Evolutionary conservation across 2,113 vertebrate genomes (phyloP).

Genomic region (Platysternon megacephalum): DNA sequence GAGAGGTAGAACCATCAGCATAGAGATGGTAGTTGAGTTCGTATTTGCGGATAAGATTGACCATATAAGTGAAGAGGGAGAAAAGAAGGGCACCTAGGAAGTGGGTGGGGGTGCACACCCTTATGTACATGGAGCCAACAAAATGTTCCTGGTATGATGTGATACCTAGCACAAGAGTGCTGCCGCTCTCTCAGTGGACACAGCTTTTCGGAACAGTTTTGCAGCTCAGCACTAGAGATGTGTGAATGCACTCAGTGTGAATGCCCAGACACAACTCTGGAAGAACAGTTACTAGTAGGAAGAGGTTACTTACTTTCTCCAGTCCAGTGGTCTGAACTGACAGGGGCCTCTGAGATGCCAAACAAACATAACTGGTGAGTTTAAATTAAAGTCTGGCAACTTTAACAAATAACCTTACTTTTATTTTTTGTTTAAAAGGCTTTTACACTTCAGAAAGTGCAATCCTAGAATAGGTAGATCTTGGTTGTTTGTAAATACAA

Average conservation of each 20-base stretch:
- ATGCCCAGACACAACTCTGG: not conserved
- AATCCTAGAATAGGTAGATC: not conserved
- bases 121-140: too few relatives aligned
- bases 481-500: not conserved
- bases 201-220: too few relatives aligned
- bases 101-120: too few relatives aligned
- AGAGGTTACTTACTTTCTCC: not conserved
- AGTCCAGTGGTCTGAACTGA: not conserved
- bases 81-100: too few relatives aligned
- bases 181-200: too few relatives aligned
- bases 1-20: too few relatives aligned
- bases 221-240: too few relatives aligned
- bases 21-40: too few relatives aligned
- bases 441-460: not conserved
- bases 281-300: not conserved
- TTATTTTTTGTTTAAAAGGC: not conserved
- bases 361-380: fast-evolving
- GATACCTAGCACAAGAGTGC: too few relatives aligned
- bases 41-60: too few relatives aligned
- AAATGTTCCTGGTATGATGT: too few relatives aligned
- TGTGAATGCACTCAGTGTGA: fast-evolving
- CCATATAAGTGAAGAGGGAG: too few relatives aligned
- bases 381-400: not conserved
- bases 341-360: fast-evolving
- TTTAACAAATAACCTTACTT: not conserved